phyloP scores from a whole-genome alignment of 2,113 vertebrate genomes.

The Apeltes quadracus region DNA sequence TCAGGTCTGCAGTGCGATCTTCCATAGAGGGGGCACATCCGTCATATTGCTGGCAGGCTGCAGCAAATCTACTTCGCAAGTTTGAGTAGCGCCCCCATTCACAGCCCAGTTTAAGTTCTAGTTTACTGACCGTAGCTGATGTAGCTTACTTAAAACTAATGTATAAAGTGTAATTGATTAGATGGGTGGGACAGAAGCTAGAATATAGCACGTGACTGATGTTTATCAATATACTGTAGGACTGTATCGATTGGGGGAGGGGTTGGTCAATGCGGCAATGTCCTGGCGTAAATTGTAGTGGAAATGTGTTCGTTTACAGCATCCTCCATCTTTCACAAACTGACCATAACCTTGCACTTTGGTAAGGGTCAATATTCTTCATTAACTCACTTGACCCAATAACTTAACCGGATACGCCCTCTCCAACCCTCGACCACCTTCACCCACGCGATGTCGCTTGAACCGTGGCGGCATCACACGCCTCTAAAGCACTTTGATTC shows the following conservation, averaged over 20 bases:
- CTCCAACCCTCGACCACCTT: not conserved
- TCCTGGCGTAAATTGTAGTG: not conserved
- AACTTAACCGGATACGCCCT: not conserved
- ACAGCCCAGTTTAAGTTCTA: not conserved
- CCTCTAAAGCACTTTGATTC: conserved; percentile 29
- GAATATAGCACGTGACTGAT: not conserved
- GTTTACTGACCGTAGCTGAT: not conserved
- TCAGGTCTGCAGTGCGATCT: too few species aligned
- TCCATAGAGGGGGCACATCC: too few species aligned
- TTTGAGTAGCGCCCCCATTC: too few species aligned
- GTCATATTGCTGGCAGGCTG: too few species aligned
- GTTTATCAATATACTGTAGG: not conserved
- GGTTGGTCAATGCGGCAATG: not conserved
- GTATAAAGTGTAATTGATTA: not conserved
- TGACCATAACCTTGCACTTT: not conserved
- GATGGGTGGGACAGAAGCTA: not conserved
- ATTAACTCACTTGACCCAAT: conserved; percentile 26
- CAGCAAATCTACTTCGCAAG: too few species aligned
- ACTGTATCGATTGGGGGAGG: not conserved
- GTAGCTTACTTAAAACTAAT: not conserved
- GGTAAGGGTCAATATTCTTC: not conserved
- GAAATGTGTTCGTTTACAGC: not conserved
- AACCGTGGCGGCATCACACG: not conserved
- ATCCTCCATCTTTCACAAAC: not conserved
- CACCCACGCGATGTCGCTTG: not conserved